Percentiles rank a stretch among this genome's conserved stretches.
Conservation (phyloP, 1,140 invertebrate species). For the Trichogramma pretiosum region DNA sequence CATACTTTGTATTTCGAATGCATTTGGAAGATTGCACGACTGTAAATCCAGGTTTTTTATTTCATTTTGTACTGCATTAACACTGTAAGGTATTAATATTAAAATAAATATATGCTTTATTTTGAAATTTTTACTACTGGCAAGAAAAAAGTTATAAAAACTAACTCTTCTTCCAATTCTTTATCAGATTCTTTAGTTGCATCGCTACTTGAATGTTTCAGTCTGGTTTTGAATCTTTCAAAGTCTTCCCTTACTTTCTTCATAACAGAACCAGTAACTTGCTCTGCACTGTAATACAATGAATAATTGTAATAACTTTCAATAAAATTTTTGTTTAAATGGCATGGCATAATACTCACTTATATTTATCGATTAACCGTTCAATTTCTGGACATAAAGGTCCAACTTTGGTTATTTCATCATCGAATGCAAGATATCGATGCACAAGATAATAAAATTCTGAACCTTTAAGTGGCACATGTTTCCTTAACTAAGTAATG, state of each 20-base stretch:
- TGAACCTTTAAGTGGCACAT: constrained; percentile 40
- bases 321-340: background rate
- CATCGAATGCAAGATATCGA: constrained; percentile 53
- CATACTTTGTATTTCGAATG: constrained; percentile 18
- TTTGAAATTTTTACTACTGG: too few relatives aligned
- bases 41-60: constrained; percentile 1
- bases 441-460: constrained; percentile 48
- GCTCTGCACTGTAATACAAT: constrained; percentile 16
- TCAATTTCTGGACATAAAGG: constrained; percentile 53
- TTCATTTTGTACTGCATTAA: constrained; percentile 1
- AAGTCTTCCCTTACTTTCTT: constrained; percentile 18
- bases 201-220: constrained; percentile 4
- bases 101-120: too few relatives aligned
- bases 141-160: too few relatives aligned
- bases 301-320: background rate
- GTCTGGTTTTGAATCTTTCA: constrained; percentile 10
- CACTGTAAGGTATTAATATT: too few relatives aligned
- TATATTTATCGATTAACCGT: constrained; percentile 53
- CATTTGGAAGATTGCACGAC: constrained; percentile 7
- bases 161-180: background rate
- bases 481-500: constrained; percentile 38
- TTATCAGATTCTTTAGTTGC: constrained; percentile 9
- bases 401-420: constrained; percentile 54
- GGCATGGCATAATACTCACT: constrained; percentile 39
- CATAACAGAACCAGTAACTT: constrained; percentile 20